Evolutionary conservation across 2,888 invertebrate species (phyloP), one percentile per base, ranked within the genome.

Genomic region (Drosophila lutescens): DNA sequence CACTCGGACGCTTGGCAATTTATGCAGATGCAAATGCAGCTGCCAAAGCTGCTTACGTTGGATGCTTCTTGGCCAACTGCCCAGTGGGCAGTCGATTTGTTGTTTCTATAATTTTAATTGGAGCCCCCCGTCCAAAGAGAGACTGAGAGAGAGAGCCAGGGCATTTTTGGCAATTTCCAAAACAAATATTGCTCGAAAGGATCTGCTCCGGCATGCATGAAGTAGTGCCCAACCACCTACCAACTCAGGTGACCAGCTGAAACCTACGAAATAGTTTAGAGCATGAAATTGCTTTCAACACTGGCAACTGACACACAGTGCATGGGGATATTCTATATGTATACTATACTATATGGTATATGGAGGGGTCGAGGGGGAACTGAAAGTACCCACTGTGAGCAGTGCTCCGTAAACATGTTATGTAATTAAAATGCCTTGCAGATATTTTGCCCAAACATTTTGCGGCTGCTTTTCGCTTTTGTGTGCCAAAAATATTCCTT

Each of bases 31-130:
- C 63, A 50, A 49, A 60, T 55, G 43, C 51, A 32, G 65, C 66
- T 65, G 63, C 49, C 70, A 71, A 71, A 54, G 73, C 72, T 23
- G 72, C 72, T 71, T 51, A 72, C 36, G 70, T 32, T 20, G 12
- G 51, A 51, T 44, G 47, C 5, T 32, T 51, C 50, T 59, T 77
- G 77, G 63, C 36, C 57, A 51, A 53, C 44, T 74, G 70, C 56
- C 55, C 63, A 68, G 44, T 46, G 62, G 57, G 40, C 70, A 61
- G 68, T 80, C 79, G 78, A 75, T 78, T 77, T 79, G 76, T 71
- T 83, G 79, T 81, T 88, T 83, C 84, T 86, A 72, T 79, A 88
- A 78, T 81, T 86, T 85, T 79, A 88, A 85, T 88, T 86, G 89
- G 68, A 72, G 87, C 85, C 56, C 62, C 56, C 60, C 49, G 38